These are phyloP conservation scores for Caranx ignobilis DNA, from an alignment of 2,113 vertebrate genomes.

Conservation along the genomic window DNA sequence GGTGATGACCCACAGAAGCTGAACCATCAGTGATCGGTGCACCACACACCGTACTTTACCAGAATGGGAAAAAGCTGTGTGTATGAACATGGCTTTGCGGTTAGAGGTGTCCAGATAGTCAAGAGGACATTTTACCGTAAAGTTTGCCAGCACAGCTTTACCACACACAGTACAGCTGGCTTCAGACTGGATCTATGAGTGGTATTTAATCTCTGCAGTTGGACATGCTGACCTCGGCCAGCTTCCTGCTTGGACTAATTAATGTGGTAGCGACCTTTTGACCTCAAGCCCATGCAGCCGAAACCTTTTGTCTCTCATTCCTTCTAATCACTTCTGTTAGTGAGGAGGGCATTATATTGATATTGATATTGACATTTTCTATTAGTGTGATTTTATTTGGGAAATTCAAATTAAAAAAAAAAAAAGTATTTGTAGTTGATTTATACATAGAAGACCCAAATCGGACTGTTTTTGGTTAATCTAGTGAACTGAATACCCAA, in stretches of 20 bases:
- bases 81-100: neutral
- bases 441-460: neutral
- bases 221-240: conserved; percentile 17
- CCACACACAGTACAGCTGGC: neutral
- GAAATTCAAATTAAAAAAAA: conserved; percentile 5
- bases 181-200: neutral
- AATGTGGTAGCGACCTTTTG: conserved; percentile 51
- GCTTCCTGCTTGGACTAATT: conserved; percentile 49
- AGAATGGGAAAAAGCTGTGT: neutral
- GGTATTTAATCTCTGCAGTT: conserved; percentile 8
- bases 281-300: conserved; percentile 26
- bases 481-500: neutral
- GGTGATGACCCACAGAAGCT: neutral
- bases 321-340: neutral
- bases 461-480: neutral
- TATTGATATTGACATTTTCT: neutral
- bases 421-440: too few species aligned
- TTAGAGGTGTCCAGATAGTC: too few species aligned
- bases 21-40: neutral
- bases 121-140: neutral
- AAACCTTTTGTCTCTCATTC: neutral
- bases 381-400: too few species aligned
- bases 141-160: neutral
- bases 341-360: neutral
- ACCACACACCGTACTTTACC: neutral